These are phyloP conservation scores for Autographa gamma DNA, from an alignment of 2,888 invertebrate genomes.

Conservation along the genomic window DNA sequence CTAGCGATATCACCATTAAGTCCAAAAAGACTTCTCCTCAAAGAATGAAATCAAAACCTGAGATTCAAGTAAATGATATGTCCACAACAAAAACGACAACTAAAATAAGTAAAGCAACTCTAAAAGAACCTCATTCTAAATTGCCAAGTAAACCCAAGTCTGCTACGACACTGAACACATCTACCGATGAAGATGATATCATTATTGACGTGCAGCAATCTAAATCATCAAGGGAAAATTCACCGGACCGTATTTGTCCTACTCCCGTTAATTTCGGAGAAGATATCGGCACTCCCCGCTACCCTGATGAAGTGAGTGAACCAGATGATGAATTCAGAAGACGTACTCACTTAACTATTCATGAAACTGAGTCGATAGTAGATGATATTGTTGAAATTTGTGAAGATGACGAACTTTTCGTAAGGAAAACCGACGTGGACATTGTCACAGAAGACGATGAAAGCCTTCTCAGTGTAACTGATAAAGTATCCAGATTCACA, in stretches of 20 bases:
- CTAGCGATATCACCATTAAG: slow-evolving; percentile 89
- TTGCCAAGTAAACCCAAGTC: slow-evolving; percentile 82
- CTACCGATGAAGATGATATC: slow-evolving; percentile 89
- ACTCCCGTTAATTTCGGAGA: slow-evolving; percentile 90
- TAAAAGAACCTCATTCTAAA: slow-evolving; percentile 74
- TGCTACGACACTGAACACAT: slow-evolving; percentile 86
- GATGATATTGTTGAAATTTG: slow-evolving; percentile 88
- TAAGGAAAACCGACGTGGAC: slow-evolving; percentile 74
- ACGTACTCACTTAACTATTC: slow-evolving; percentile 80
- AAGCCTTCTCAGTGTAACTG: slow-evolving; percentile 87
- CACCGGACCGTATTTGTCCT: slow-evolving; percentile 92
- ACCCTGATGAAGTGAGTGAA: slow-evolving; percentile 93
- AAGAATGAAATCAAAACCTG: slow-evolving; percentile 84
- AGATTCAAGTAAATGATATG: slow-evolving; percentile 82
- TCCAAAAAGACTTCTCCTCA: slow-evolving; percentile 81
- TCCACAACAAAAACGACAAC: slow-evolving; percentile 69
- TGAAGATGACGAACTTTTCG: slow-evolving; percentile 86
- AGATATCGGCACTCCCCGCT: slow-evolving; percentile 90
- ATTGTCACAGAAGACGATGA: slow-evolving; percentile 83
- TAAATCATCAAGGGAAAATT: slow-evolving; percentile 93
- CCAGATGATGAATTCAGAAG: slow-evolving; percentile 91
- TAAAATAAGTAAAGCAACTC: slow-evolving; percentile 70
- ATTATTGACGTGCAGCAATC: slow-evolving; percentile 92
- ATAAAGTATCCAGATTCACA: slow-evolving; percentile 88
- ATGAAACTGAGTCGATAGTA: slow-evolving; percentile 90